Conservation (phyloP, 2,797 vertebrate genomes). For the Paratrypauchen microcephalus region DNA sequence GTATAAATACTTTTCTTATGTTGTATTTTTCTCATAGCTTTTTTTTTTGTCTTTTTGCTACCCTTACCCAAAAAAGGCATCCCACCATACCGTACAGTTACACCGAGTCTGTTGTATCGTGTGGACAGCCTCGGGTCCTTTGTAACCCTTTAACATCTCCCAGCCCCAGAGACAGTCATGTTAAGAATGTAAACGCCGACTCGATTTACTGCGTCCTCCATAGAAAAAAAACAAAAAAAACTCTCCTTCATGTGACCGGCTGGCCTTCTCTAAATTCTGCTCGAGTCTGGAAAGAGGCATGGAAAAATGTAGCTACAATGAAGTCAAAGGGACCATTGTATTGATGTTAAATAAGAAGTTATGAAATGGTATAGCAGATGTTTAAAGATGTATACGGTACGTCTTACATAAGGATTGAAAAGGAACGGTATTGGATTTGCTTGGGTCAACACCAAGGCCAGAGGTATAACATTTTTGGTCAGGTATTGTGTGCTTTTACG, state of each 20-base stretch:
- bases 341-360: not conserved
- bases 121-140: conserved; percentile 4
- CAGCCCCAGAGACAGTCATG: conserved; percentile 37
- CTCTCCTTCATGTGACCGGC: conserved; percentile 51
- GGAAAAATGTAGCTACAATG: not conserved
- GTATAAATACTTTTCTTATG: no score
- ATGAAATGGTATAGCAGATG: conserved; percentile 7
- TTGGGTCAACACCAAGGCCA: not conserved
- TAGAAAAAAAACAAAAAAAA: conserved; percentile 27
- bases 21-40: no score
- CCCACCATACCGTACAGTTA: conserved; percentile 1
- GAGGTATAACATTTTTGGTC: not conserved
- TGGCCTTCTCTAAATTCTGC: conserved; percentile 20
- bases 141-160: conserved; percentile 29
- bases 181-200: conserved; percentile 59
- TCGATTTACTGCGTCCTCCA: conserved; percentile 48
- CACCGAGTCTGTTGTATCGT: not conserved
- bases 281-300: not conserved
- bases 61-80: not conserved
- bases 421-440: not conserved
- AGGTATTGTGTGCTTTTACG: not conserved
- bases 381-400: no score
- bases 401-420: not conserved
- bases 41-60: no score
- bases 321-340: conserved; percentile 6